Evolutionary conservation across 2,113 vertebrate genomes (phyloP), one percentile per base, ranked within the genome.

Genomic region (Leucopternis melanops): DNA sequence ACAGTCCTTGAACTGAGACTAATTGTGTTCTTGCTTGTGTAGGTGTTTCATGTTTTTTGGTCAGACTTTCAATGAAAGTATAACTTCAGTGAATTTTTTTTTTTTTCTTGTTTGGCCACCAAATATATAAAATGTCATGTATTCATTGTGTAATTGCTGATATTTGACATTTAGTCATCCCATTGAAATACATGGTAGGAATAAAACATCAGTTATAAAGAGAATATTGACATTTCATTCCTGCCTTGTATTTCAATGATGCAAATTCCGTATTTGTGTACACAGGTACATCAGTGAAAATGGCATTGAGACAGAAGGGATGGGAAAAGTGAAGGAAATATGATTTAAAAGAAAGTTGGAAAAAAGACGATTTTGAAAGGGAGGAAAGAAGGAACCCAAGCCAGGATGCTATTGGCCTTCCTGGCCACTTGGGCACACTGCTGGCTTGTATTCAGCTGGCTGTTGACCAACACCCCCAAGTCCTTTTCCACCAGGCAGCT

Each of bases 161-260:
- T 95, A 82, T 67, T 81, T 94, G 91, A 96, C 75, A 96, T 94
- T 97, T 91, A 84, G 54, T 90, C 67, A 80, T 95, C 23, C 42
- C 29, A 72, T 77, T 94, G 88, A 97, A 96, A 92, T 81, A 88
- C 72, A 92, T 42, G 61, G n/a, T 47, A 93, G 70, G 66, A 85
- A 89, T 73, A 63, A 94, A 96, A 85, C 49, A 58, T 49, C 12
- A 17, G n/a, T 84, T 94, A 44, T 67, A 86, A 90, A 85, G 26
- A 81, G 25, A 91, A 85, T 83, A 94, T 52, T 97, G 83, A 95
- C 50, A 92, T 96, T 92, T 95, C 27, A 73, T 70, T 85, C 69
- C 44, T 89, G 57, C 23, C 34, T 75, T 90, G 57, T 87, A 69
- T 91, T 95, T 96, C 78, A 94, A 4, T 66, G 25, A 93, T 88